These are phyloP conservation scores for Dromaius novaehollandiae DNA, from an alignment of 2,113 vertebrate genomes.

Conservation along the genomic window DNA sequence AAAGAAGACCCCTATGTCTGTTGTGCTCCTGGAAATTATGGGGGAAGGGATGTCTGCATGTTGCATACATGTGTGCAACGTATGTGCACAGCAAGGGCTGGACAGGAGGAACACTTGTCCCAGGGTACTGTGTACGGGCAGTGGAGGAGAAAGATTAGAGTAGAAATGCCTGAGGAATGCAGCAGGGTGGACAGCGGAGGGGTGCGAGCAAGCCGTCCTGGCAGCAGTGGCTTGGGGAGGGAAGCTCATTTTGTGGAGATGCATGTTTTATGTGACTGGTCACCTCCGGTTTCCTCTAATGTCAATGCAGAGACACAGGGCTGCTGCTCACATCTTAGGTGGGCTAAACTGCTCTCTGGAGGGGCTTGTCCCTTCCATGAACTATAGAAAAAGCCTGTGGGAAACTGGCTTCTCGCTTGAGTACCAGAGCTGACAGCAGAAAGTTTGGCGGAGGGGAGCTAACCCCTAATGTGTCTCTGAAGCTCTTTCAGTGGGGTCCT, in stretches of 20 bases:
- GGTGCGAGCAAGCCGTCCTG: not conserved
- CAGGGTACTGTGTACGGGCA: not conserved
- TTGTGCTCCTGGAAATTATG: not conserved
- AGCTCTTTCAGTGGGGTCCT: not conserved
- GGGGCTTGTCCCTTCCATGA: not conserved
- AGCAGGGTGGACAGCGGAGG: not conserved
- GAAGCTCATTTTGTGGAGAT: not conserved
- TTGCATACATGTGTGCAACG: not conserved
- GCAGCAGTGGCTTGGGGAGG: rapidly evolving
- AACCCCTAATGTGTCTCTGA: not conserved
- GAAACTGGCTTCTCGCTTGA: not conserved
- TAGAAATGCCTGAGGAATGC: not conserved
- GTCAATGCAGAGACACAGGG: not conserved
- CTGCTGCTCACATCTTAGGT: rapidly evolving
- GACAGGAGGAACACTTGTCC: not conserved
- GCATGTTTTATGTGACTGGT: not conserved
- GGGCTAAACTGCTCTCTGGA: not conserved
- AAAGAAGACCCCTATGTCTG: not conserved
- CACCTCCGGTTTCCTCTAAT: not conserved
- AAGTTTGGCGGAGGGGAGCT: rapidly evolving
- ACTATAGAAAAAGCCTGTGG: not conserved
- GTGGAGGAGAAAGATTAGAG: not conserved
- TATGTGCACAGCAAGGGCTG: not conserved
- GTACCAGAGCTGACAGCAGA: not conserved
- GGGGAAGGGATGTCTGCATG: not conserved